These are phyloP conservation scores for Ahaetulla prasina DNA, from an alignment of 2,113 vertebrate genomes.

Conservation along the genomic window DNA sequence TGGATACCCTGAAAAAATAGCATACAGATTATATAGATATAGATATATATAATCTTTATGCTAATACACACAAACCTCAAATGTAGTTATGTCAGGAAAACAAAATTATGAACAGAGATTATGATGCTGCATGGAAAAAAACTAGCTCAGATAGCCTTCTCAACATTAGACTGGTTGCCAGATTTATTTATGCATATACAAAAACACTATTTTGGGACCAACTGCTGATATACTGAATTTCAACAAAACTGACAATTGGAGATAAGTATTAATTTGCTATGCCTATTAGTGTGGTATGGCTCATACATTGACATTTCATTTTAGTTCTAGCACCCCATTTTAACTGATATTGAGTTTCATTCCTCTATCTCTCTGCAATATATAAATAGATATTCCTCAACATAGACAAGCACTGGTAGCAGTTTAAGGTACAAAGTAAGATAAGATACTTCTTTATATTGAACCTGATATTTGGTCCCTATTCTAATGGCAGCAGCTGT, in stretches of 20 bases:
- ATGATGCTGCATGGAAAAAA: background rate
- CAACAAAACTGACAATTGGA: background rate
- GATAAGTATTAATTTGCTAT: background rate
- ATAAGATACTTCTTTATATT: background rate
- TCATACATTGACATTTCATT: background rate
- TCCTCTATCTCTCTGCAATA: background rate
- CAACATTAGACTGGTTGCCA: background rate
- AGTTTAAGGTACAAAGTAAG: background rate
- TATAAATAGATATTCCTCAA: background rate
- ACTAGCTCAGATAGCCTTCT: background rate
- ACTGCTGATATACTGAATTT: background rate
- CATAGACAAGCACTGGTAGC: background rate
- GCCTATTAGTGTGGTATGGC: background rate
- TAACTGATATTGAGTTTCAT: background rate
- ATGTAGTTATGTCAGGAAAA: background rate
- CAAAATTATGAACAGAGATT: background rate
- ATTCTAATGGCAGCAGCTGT: background rate
- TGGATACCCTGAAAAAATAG: background rate
- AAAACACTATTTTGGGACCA: background rate
- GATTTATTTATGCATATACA: background rate
- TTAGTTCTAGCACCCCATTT: background rate
- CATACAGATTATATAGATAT: background rate
- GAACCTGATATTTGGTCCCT: background rate
- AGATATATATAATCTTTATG: too few species aligned
- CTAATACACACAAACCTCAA: too few species aligned